Evolutionary conservation across 2,888 invertebrate genomes (phyloP), one percentile per base, ranked within the genome.

Genomic region (Ichneumoninae sp.): DNA sequence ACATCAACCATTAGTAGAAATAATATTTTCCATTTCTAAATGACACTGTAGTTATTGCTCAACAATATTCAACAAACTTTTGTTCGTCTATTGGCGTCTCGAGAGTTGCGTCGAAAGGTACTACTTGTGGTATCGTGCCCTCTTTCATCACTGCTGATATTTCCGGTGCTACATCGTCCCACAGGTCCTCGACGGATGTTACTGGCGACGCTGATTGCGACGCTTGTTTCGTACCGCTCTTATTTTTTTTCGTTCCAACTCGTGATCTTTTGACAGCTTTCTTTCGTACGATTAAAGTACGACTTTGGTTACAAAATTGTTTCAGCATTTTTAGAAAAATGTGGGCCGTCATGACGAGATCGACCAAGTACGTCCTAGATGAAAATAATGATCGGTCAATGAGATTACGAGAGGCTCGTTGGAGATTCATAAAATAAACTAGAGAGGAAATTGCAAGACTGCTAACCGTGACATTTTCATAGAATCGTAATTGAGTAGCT

Each of bases 271-370:
- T 86, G 22, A 94, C 95, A 92, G 95, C 96, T 91, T 96, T 96
- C 91, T 97, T 97, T 4, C 98, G 96, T 13, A 98, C 95, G 36
- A 98, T 95, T 52, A 97, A 94, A 4, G 95, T 94, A 10, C 87
- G 87, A 30, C 87, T 87, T 44, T 87, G 90, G 16, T 86, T 89
- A 66, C 94, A 94, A 89, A 94, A 95, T 7, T 94, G 91, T 88
- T 98, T 98, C 91, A 99, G 94, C 96, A 98, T 97, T 95, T 98
- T 98, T 83, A 99, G 93, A 93, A 98, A 99, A 83, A 98, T 95
- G 93, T 99, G 98, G 60, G 97, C 96, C 0, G 98, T 97, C 94
- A 98, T 98, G 7, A 98, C 95, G 78, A 99, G 95, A 94, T 99
- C 99, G 87, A 96, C 96, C 87, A 99, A 94, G 93, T 97, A 99